A percentile compares a stretch with the other conserved stretches of the same genome.
phyloP scores from a whole-genome alignment of 2,888 invertebrate genomes.

The Anaspis maculata region DNA sequence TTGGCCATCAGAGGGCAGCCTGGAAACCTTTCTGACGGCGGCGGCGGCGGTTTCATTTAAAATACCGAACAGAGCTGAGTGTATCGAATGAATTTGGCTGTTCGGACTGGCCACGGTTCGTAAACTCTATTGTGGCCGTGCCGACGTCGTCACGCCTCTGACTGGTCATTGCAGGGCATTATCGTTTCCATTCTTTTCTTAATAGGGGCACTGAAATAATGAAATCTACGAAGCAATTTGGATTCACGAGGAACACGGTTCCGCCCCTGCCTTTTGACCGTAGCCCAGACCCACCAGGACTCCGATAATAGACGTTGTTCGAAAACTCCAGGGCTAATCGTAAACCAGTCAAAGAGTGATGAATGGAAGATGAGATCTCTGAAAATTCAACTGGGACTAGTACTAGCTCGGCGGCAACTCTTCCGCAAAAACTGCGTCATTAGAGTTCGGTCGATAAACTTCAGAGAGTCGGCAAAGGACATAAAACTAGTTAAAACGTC shows the following conservation, averaged over 20 bases:
- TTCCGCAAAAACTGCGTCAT: too few species aligned
- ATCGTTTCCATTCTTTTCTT: constrained; percentile 20
- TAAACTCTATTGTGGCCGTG: constrained; percentile 16
- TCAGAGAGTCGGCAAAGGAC: not conserved
- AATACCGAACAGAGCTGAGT: too few species aligned
- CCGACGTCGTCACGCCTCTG: constrained; percentile 20
- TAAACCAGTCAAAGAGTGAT: constrained; percentile 13
- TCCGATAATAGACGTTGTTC: constrained; percentile 3
- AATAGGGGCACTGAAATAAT: constrained; percentile 18
- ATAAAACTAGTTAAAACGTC: constrained; percentile 4
- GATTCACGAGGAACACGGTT: constrained; percentile 15
- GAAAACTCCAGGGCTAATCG: constrained; percentile 10
- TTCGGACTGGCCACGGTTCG: constrained; percentile 14
- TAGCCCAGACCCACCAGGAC: constrained; percentile 10
- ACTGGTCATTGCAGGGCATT: constrained; percentile 15
- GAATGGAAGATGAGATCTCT: too few species aligned
- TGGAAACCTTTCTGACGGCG: too few species aligned
- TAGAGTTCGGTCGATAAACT: too few species aligned
- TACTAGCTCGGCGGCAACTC: too few species aligned
- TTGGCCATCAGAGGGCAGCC: too few species aligned
- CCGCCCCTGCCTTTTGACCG: constrained; percentile 9
- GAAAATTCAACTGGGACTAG: too few species aligned
- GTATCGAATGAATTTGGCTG: constrained; percentile 18
- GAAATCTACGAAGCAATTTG: constrained; percentile 16
- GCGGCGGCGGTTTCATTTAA: not conserved